phyloP scores from a whole-genome alignment of 2,888 invertebrate genomes.

The Alloscopus bannaensis region DNA sequence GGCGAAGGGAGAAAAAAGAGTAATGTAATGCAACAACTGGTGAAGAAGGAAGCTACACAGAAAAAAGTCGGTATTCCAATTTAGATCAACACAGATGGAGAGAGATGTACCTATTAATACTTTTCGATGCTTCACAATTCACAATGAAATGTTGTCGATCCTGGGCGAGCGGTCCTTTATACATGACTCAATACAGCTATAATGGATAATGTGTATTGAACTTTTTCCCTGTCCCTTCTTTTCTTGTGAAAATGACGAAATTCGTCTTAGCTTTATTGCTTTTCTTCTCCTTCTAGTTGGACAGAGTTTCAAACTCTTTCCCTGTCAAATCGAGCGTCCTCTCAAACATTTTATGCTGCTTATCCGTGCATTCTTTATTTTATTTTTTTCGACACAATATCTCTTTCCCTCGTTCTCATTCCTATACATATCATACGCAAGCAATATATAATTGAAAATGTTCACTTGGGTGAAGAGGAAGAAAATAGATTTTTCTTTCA shows the following conservation, averaged over 20 bases:
- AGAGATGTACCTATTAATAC: background rate
- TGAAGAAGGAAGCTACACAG: background rate
- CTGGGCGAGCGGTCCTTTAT: no score
- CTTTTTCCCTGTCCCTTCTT: slow-evolving; percentile 16
- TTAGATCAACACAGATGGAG: background rate
- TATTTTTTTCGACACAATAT: slow-evolving; percentile 21
- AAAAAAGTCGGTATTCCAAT: slow-evolving; percentile 14
- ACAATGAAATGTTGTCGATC: no score
- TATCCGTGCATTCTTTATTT: slow-evolving; percentile 43
- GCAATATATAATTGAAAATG: slow-evolving; percentile 22
- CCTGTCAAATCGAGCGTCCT: slow-evolving; percentile 50
- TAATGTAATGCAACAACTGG: slow-evolving; percentile 11
- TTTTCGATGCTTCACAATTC: no score
- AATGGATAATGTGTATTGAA: slow-evolving; percentile 33
- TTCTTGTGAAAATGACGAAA: slow-evolving; percentile 48
- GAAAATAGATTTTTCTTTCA: background rate
- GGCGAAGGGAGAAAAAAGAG: background rate
- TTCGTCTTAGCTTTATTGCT: slow-evolving; percentile 51
- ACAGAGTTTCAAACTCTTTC: slow-evolving; percentile 16
- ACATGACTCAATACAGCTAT: slow-evolving; percentile 8
- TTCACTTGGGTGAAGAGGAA: slow-evolving; percentile 8
- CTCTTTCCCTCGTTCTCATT: background rate
- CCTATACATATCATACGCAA: background rate
- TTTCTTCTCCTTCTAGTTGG: slow-evolving; percentile 28
- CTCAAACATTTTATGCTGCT: slow-evolving; percentile 47